Base-by-base conservation (phyloP, 2,888 invertebrate species). In the Drosophila macrothrix region DNA sequence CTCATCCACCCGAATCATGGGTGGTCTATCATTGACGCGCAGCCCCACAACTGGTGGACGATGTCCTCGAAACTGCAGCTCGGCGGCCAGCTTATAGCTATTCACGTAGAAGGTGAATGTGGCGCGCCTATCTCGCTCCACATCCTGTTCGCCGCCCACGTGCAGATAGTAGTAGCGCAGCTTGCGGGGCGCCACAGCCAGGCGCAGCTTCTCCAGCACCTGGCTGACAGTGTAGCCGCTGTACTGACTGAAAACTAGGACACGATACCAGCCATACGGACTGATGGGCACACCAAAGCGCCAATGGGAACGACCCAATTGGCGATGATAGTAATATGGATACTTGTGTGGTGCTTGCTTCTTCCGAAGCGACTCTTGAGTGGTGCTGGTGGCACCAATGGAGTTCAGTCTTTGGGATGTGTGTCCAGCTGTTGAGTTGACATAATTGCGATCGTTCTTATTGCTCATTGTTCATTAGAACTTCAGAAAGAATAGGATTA, bases 181-280 rank as follows among this genome's bases (percentile, higher is more conserved):
- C 19, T 35, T 52, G 0, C 25, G 53, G 0, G 88, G 88, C 0
- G 19, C 41, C 41, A 83, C 46, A 4, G 60, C 52, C 5, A 52
- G 19, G 0, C 68, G 55, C n/a, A 88, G 33, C 19, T 63, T 53
- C 0, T 61, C 53, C 53, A 83, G 22, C 35, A 76, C 67, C 25
- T 69, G 53, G 1, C 54, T 33, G 4, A 64, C 10, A 16, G 22
- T 50, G 10, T 46, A 62, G 9, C 65, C 54, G n/a, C 64, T 75
- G 4, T 67, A 41, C 2, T 60, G 59, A 31, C 65, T 75, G 19
- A 46, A 83, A 9, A 83, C 67, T 10, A 82, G 50, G 1, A 88
- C 76, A 0, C 88, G 85, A 52, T 88, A 83, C 83, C 83, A 83
- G 1, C 83, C 88, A 28, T 74, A 76, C 0, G 54, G 56, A 5